Conservation (phyloP, 2,888 invertebrate species). For the Leptopilina syphax region DNA sequence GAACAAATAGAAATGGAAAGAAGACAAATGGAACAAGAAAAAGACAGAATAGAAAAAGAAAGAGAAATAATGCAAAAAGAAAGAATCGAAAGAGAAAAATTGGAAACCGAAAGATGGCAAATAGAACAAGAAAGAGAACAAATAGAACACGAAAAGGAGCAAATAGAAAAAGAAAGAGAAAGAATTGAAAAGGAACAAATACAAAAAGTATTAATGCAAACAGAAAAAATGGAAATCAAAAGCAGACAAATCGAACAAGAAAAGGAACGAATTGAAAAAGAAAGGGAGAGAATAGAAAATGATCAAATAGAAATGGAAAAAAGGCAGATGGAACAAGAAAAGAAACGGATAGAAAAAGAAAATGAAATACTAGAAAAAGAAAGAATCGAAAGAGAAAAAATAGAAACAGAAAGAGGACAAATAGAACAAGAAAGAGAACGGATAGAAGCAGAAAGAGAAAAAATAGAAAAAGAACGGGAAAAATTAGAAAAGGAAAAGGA, state of each 20-base stretch:
- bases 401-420: slow-evolving; percentile 22
- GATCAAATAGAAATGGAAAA: slow-evolving; percentile 3
- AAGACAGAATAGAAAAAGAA: too few relatives aligned
- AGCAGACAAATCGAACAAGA: not conserved
- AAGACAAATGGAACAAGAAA: too few relatives aligned
- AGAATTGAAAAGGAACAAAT: not conserved
- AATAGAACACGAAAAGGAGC: not conserved
- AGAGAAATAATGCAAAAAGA: too few relatives aligned
- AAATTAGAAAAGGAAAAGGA: not conserved
- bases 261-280: slow-evolving; percentile 1
- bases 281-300: not conserved
- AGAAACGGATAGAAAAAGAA: slow-evolving; percentile 2
- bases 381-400: not conserved
- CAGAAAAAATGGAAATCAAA: slow-evolving; percentile 38
- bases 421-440: slow-evolving; percentile 40
- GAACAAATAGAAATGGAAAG: too few relatives aligned
- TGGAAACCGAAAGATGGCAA: too few relatives aligned
- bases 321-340: slow-evolving; percentile 41
- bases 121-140: not conserved
- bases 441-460: slow-evolving; percentile 8
- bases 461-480: slow-evolving; percentile 20
- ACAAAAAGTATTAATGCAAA: not conserved
- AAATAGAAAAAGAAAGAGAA: not conserved
- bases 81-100: too few relatives aligned
- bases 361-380: slow-evolving; percentile 40